Conservation (phyloP, 2,797 vertebrate genomes). For the Takifugu rubripes region DNA sequence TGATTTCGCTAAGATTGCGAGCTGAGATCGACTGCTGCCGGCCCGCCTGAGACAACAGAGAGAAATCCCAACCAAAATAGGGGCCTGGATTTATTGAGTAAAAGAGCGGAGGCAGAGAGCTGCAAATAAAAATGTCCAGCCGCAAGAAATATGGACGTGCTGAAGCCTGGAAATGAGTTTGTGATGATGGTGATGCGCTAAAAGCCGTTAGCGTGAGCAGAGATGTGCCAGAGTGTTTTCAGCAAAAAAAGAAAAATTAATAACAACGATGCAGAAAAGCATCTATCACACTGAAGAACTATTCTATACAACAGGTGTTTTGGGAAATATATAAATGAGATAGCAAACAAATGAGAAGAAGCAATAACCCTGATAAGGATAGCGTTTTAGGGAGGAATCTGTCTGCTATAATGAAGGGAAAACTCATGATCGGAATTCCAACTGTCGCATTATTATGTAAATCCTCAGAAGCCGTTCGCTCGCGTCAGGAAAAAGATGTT, state of each 20-base stretch:
- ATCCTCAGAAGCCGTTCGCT: conserved; percentile 22
- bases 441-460: conserved; percentile 31
- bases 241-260: too few relatives aligned
- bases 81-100: conserved; percentile 4
- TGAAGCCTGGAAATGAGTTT: conserved; percentile 1
- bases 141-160: background rate
- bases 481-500: conserved; percentile 12
- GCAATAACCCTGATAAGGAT: background rate
- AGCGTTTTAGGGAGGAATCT: background rate
- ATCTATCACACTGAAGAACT: background rate
- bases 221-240: background rate
- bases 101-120: background rate
- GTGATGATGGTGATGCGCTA: background rate
- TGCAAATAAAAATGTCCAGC: too few relatives aligned
- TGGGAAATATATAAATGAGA: conserved; percentile 12
- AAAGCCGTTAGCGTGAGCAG: background rate
- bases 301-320: conserved; percentile 11
- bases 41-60: background rate
- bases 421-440: conserved; percentile 30
- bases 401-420: conserved; percentile 9
- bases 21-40: background rate
- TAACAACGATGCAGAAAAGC: background rate
- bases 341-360: conserved; percentile 2
- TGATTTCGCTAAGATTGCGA: background rate
- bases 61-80: background rate